These are phyloP conservation scores for Turdus rufiventris DNA, from an alignment of 2,113 vertebrate genomes.

Conservation along the genomic window DNA sequence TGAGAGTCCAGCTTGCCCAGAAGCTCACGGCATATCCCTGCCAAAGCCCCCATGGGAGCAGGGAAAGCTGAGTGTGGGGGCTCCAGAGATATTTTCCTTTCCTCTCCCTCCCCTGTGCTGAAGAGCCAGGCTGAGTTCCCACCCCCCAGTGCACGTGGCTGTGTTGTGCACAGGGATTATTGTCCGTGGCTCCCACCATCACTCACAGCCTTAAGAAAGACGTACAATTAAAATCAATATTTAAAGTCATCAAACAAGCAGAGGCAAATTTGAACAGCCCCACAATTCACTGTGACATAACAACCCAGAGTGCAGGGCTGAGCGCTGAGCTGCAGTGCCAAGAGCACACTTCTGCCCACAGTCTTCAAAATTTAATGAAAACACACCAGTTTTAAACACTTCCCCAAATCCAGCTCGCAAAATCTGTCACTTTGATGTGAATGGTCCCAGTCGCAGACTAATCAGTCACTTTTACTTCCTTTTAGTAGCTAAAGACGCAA, in stretches of 20 bases:
- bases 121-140: background rate
- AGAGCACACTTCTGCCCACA: background rate
- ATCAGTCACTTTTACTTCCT: constrained; percentile 60
- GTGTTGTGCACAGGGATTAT: background rate
- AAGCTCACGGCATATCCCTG: background rate
- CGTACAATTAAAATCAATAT: background rate
- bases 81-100: background rate
- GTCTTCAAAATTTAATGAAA: constrained; percentile 40
- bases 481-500: constrained; percentile 50
- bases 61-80: background rate
- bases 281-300: constrained; percentile 25
- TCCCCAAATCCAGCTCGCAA: constrained; percentile 33
- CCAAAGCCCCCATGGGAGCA: background rate
- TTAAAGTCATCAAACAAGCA: constrained; percentile 29
- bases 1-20: background rate
- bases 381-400: constrained; percentile 37
- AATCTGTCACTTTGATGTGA: constrained; percentile 57
- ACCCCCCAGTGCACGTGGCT: fast-evolving
- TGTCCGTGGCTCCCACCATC: background rate
- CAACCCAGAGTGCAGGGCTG: background rate
- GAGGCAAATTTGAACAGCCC: background rate
- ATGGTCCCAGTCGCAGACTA: constrained; percentile 20
- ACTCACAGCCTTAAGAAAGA: background rate
- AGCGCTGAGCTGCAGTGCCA: background rate
- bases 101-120: background rate